A percentile compares a stretch with the other conserved stretches of the same genome.
Evolutionary conservation across 2,888 invertebrate genomes (phyloP).

Genomic region (Thecophora atra): DNA sequence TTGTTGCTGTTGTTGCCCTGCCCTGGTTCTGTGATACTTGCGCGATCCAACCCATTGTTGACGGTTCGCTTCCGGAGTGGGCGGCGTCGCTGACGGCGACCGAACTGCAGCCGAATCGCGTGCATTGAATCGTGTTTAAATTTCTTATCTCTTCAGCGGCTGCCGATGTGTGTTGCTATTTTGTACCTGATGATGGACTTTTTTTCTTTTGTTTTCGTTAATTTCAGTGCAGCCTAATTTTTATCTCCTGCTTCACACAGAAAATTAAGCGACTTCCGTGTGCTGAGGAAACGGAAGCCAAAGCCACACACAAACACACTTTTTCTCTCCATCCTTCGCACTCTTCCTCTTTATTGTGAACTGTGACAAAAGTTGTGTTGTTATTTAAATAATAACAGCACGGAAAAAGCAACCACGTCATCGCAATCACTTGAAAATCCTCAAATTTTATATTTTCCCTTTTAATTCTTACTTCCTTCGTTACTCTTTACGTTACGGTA

Average conservation of each 20-base stretch:
- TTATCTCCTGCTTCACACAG: slow-evolving; percentile 37
- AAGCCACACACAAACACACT: slow-evolving; percentile 15
- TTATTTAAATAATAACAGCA: neutral
- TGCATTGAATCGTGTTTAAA: slow-evolving; percentile 35
- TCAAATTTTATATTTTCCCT: too few relatives aligned
- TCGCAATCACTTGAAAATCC: too few relatives aligned
- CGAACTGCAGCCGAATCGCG: slow-evolving; percentile 10
- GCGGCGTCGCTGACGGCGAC: neutral
- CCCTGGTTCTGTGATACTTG: neutral
- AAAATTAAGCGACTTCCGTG: slow-evolving; percentile 44
- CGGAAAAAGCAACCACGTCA: too few relatives aligned
- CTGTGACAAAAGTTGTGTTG: too few relatives aligned
- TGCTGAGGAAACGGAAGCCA: slow-evolving; percentile 29
- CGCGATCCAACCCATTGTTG: neutral
- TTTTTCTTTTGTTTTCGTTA: neutral
- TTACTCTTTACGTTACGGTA: too few relatives aligned
- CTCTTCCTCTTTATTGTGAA: neutral
- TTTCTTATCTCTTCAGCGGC: slow-evolving; percentile 31
- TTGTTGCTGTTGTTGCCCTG: slow-evolving; percentile 14
- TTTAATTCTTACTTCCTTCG: too few relatives aligned
- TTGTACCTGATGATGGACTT: slow-evolving; percentile 14
- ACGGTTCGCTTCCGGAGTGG: slow-evolving; percentile 20
- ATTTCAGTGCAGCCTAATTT: slow-evolving; percentile 29
- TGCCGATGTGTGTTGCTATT: neutral
- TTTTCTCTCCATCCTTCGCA: neutral